Percentiles rank a stretch among this genome's conserved stretches.
Conservation (phyloP, 1,140 invertebrate genomes). For the Anthonomus grandis region DNA sequence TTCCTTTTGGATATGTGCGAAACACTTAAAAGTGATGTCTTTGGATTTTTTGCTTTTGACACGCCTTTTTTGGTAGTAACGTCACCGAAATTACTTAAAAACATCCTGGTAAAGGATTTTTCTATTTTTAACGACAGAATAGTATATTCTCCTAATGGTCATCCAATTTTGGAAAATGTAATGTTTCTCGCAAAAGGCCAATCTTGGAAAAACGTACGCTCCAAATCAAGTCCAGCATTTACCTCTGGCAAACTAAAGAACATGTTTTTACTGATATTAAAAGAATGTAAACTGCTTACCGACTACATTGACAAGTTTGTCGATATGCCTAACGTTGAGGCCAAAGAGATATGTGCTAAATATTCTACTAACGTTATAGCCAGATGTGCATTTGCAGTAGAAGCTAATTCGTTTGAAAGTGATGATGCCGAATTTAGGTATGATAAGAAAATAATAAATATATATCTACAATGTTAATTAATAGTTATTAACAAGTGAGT, state of each 20-base stretch:
- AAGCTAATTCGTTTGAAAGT: slow-evolving; percentile 48
- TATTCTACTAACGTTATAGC: slow-evolving; percentile 54
- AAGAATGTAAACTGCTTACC: slow-evolving; percentile 25
- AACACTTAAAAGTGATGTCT: slow-evolving; percentile 41
- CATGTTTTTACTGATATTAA: slow-evolving; percentile 46
- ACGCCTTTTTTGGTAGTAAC: slow-evolving; percentile 40
- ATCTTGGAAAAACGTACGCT: slow-evolving; percentile 47
- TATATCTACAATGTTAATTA: no score
- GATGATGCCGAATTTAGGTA: slow-evolving; percentile 46
- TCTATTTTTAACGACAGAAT: slow-evolving; percentile 52
- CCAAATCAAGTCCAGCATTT: slow-evolving; percentile 45
- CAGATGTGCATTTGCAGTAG: slow-evolving; percentile 51
- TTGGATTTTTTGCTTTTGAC: slow-evolving; percentile 48
- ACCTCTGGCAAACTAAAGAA: slow-evolving; percentile 48
- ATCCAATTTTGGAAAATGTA: slow-evolving; percentile 47
- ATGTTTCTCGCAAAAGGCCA: slow-evolving; percentile 40
- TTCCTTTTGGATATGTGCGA: slow-evolving; percentile 30
- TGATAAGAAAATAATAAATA: no score
- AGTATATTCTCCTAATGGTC: slow-evolving; percentile 49
- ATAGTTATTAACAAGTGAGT: no score
- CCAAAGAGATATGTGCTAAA: slow-evolving; percentile 40
- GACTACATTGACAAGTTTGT: slow-evolving; percentile 28
- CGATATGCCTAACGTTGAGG: slow-evolving; percentile 36
- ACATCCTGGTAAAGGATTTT: slow-evolving; percentile 53
- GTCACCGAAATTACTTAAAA: slow-evolving; percentile 51